These are phyloP conservation scores for Donacobius atricapilla DNA, from an alignment of 2,113 vertebrate species.

Conservation along the genomic window DNA sequence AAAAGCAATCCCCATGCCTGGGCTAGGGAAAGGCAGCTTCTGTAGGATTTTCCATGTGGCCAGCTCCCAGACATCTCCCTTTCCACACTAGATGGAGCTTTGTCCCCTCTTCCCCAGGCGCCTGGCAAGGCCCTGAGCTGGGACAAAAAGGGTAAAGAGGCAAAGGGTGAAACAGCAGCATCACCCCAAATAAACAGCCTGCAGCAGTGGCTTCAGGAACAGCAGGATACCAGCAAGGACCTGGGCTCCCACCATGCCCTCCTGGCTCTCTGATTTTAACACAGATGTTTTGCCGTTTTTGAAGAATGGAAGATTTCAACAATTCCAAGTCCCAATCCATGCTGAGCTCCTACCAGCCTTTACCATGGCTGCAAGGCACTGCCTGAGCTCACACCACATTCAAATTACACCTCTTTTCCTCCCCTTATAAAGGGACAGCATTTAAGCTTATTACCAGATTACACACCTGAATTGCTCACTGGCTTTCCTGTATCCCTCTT, in stretches of 20 bases:
- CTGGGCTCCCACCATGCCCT: not conserved
- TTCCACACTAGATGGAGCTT: conserved; percentile 72
- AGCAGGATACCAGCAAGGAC: fast-evolving
- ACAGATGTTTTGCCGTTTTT: not conserved
- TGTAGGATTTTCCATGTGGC: not conserved
- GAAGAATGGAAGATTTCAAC: not conserved
- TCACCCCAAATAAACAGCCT: not conserved
- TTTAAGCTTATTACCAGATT: not conserved
- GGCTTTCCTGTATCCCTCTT: not conserved
- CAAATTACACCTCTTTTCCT: not conserved
- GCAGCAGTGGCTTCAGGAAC: not conserved
- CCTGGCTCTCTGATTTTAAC: not conserved
- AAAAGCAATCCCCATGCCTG: not conserved
- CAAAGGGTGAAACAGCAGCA: not conserved
- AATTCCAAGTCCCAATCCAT: not conserved
- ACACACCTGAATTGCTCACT: not conserved
- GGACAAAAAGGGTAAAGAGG: not conserved
- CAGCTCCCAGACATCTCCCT: not conserved
- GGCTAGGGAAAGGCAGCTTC: not conserved
- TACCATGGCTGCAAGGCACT: not conserved
- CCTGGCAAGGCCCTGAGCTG: not conserved
- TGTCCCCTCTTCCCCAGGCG: not conserved
- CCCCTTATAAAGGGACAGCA: not conserved
- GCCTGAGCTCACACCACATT: not conserved
- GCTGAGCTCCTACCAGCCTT: not conserved